Conservation (phyloP, 1,140 invertebrate genomes). For the Delia radicum region DNA sequence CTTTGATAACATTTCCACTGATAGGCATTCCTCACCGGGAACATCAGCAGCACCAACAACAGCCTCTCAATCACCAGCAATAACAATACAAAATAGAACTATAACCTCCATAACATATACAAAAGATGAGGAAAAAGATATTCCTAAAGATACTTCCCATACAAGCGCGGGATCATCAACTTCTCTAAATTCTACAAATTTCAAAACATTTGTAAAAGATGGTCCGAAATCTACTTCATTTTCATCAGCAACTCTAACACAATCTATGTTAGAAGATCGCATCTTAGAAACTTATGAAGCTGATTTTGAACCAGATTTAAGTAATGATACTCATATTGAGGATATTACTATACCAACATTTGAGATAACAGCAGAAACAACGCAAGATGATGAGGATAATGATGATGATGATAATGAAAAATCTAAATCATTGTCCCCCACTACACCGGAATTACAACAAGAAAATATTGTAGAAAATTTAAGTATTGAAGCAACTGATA, state of each 20-base stretch:
- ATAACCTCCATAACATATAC: neutral
- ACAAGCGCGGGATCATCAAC: neutral
- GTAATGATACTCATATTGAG: slow-evolving; percentile 26
- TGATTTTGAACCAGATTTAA: slow-evolving; percentile 26
- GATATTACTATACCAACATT: slow-evolving; percentile 5
- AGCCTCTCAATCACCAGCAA: too few relatives aligned
- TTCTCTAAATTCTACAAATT: neutral
- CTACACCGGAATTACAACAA: too few relatives aligned
- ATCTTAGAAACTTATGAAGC: slow-evolving; percentile 24
- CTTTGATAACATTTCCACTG: slow-evolving; percentile 21
- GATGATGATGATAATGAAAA: too few relatives aligned
- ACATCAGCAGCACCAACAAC: neutral
- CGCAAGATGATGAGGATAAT: neutral
- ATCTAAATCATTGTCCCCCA: neutral
- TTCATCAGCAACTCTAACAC: neutral
- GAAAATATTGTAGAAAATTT: neutral
- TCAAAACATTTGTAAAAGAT: neutral
- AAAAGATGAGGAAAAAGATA: neutral
- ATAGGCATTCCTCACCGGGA: slow-evolving; percentile 16
- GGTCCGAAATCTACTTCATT: too few relatives aligned
- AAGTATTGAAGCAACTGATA: neutral
- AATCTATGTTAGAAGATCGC: neutral
- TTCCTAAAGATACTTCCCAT: neutral
- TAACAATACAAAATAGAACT: neutral
- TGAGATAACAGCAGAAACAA: neutral